These are phyloP conservation scores for Anthopleura xanthogrammica DNA, from an alignment of 92 coral and sea anemone species.

Conservation along the genomic window DNA sequence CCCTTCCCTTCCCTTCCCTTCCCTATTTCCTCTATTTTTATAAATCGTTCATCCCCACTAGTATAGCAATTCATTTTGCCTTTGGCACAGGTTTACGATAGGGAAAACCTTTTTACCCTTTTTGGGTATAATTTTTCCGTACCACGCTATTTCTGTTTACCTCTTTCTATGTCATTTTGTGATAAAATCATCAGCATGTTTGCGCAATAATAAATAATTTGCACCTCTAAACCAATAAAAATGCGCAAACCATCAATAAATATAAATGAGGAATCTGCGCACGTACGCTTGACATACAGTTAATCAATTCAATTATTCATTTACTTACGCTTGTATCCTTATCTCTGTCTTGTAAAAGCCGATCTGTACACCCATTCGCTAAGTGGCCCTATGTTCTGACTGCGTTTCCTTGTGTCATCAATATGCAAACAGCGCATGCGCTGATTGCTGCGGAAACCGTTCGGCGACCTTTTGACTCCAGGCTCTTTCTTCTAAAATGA, in stretches of 20 bases:
- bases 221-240: too few species aligned
- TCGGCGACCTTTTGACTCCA: neutral
- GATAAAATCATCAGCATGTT: too few species aligned
- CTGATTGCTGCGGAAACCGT: neutral
- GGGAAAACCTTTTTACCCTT: too few species aligned
- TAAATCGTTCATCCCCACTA: too few species aligned
- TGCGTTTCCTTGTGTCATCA: neutral
- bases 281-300: neutral
- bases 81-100: too few species aligned
- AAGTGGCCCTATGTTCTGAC: neutral
- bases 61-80: too few species aligned
- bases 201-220: too few species aligned
- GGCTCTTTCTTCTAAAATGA: neutral
- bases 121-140: too few species aligned
- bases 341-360: neutral
- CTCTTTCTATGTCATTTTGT: too few species aligned
- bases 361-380: neutral
- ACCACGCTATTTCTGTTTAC: too few species aligned
- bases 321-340: neutral
- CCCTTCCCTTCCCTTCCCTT: too few species aligned
- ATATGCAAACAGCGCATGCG: conserved; percentile 1
- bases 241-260: neutral
- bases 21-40: too few species aligned
- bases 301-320: neutral
- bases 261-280: neutral